Conservation (phyloP, 2,797 vertebrate species). For the Hyperoplus lanceolatus region DNA sequence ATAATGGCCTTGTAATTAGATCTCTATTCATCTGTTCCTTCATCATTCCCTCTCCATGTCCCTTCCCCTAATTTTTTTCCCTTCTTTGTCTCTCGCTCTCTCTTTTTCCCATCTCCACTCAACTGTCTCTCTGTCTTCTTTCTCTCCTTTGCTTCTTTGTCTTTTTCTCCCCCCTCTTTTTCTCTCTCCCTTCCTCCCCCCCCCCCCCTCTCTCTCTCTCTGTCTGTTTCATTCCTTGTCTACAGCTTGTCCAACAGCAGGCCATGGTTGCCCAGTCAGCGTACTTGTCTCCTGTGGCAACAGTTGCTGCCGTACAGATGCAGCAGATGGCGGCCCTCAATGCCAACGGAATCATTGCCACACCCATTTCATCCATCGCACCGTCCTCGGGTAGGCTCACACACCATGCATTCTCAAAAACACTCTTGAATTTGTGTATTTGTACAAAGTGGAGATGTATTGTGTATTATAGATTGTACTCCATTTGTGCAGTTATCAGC, state of each 20-base stretch:
- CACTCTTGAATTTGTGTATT: background rate
- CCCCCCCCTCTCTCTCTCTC: constrained; percentile 2
- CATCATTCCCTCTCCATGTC: constrained; percentile 75
- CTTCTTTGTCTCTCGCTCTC: constrained; percentile 43
- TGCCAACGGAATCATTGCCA: constrained; percentile 93
- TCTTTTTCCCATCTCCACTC: constrained; percentile 56
- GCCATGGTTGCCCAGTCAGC: constrained; percentile 94
- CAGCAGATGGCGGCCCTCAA: constrained; percentile 96
- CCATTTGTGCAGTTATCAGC: background rate
- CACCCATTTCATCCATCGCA: constrained; percentile 87
- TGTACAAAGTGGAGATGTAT: background rate
- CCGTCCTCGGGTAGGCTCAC: constrained; percentile 82
- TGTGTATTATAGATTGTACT: background rate
- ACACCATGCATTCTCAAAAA: constrained; percentile 23
- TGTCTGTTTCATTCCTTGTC: constrained; percentile 55
- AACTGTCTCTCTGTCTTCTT: constrained; percentile 46
- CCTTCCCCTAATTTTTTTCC: constrained; percentile 58
- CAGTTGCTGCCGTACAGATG: constrained; percentile 95
- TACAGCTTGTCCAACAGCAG: constrained; percentile 95
- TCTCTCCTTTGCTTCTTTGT: constrained; percentile 12
- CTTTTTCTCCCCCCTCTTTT: constrained; percentile 7
- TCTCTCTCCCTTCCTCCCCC: constrained; percentile 9
- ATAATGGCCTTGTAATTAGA: constrained; percentile 86
- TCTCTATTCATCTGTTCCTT: constrained; percentile 85
- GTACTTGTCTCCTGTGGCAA: constrained; percentile 96